Evolutionary conservation across 2,113 vertebrate species (phyloP), one percentile per base, ranked within the genome.

Genomic region (Cyanoderma ruficeps): DNA sequence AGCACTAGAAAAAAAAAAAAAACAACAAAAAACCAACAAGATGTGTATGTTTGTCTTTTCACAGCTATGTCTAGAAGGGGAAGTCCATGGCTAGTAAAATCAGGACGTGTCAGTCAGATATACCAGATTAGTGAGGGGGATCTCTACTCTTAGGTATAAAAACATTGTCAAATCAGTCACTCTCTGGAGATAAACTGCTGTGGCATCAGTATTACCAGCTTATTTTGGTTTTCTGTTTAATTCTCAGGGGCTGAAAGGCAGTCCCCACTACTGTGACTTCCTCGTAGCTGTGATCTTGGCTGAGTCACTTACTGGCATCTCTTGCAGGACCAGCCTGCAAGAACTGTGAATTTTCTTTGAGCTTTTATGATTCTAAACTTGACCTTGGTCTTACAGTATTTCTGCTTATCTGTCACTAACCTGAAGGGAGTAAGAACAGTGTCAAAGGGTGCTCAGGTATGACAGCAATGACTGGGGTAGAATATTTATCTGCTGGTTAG

Each of bases 321-420:
- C 42, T 80, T 93, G n/a, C n/a, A 88, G 47, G 31, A 71, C 52
- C 47, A 52, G 27, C 19, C 27, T 88, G 55, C 16, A 79, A 87
- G 75, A 93, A 19, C 55, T 67, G 46, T 55, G 82, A 50, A 57
- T 93, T 94, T 94, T 91, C 61, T 76, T 60, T 33, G 80, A 79
- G 78, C 17, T 82, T 83, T 63, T 86, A n/a, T 74, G 55, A 74
- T 83, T 87, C 39, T 60, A 52, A 88, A 77, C n/a, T 47, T 86
- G 85, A 78, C 82, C 85, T 94, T 92, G 50, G 27, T 86, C 50
- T 91, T 72, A 69, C 35, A 57, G 44, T 47, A 69, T 85, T 94
- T 87, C 37, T 91, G 78, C 82, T 96, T 87, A 81, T 87, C 84
- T 91, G 63, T 93, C 82, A 72, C 53, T 91, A 87, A 95, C 42